Evolutionary conservation across 2,113 vertebrate species (phyloP).

Genomic region (Leptobrachium leishanense): DNA sequence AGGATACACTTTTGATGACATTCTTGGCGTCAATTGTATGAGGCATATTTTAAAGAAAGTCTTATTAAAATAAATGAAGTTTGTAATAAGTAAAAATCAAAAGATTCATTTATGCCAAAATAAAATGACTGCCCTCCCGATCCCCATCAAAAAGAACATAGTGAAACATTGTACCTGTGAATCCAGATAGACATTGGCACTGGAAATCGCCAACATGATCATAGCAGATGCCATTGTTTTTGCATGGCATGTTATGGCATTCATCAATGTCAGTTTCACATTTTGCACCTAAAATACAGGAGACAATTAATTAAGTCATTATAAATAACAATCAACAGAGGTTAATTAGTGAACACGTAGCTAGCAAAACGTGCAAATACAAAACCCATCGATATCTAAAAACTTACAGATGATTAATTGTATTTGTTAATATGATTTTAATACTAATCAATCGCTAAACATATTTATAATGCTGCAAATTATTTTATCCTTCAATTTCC

Average conservation of each 20-base stretch:
- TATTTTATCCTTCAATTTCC: too few relatives aligned
- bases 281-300: constrained; percentile 81
- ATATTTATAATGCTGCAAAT: neutral
- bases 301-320: constrained; percentile 22
- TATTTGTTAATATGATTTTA: neutral
- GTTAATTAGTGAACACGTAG: neutral
- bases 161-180: constrained; percentile 72
- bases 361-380: neutral
- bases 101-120: neutral
- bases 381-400: neutral
- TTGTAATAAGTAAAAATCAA: too few relatives aligned
- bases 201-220: constrained; percentile 80
- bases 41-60: too few relatives aligned
- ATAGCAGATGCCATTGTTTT: constrained; percentile 81
- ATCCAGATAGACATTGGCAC: constrained; percentile 87
- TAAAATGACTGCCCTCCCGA: neutral
- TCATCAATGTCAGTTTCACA: constrained; percentile 92
- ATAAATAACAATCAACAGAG: neutral
- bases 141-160: too few relatives aligned
- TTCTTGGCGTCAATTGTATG: too few relatives aligned
- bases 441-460: neutral
- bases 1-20: too few relatives aligned
- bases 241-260: constrained; percentile 86
- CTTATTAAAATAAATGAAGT: too few relatives aligned
- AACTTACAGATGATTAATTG: neutral